Evolutionary conservation across 2,888 invertebrate genomes (phyloP).

Genomic region (Dynastes tityus): DNA sequence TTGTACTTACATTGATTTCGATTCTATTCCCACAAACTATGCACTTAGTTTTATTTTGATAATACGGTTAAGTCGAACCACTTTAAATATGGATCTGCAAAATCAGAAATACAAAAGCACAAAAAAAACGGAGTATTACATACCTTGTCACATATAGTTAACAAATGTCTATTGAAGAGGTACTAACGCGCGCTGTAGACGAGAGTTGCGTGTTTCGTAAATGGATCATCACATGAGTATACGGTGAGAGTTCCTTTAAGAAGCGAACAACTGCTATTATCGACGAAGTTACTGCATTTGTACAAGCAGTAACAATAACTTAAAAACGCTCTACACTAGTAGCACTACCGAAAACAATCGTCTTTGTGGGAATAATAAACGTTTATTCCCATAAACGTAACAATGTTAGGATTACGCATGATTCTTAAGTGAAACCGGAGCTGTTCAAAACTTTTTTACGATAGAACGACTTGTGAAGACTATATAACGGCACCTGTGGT

Average conservation of each 20-base stretch:
- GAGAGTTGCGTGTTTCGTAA: conserved; percentile 10
- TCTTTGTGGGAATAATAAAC: not conserved
- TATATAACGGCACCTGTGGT: too few species aligned
- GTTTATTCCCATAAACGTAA: not conserved
- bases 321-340: not conserved
- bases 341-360: not conserved
- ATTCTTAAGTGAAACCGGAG: conserved; percentile 1
- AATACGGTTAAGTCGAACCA: not conserved
- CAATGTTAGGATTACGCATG: conserved; percentile 4
- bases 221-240: not conserved
- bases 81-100: not conserved
- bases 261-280: conserved; percentile 8
- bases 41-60: not conserved
- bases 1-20: too few species aligned
- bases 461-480: too few species aligned
- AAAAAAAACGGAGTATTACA: not conserved
- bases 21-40: too few species aligned
- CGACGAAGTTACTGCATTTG: conserved; percentile 11
- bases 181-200: conserved; percentile 2
- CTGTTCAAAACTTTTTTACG: not conserved
- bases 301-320: not conserved
- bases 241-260: conserved; percentile 4
- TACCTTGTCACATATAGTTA: not conserved
- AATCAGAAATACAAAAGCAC: not conserved
- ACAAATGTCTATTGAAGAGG: not conserved